Conservation (phyloP, 2,888 invertebrate species). For the Orthonevra nobilis region DNA sequence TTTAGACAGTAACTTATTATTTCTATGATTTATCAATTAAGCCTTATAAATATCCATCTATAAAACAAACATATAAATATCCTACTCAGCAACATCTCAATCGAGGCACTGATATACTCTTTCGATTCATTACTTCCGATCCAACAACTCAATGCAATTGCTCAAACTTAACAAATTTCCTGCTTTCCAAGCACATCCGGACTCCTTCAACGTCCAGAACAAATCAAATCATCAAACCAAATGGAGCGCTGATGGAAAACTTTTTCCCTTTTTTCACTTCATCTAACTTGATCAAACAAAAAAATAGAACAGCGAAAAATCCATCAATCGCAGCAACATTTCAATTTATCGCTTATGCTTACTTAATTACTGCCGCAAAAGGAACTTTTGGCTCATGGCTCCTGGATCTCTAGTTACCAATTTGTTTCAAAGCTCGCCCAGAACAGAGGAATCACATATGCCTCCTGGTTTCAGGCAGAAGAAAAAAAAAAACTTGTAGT, state of each 20-base stretch:
- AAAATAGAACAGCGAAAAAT: not conserved
- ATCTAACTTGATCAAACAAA: conserved; percentile 6
- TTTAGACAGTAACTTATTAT: no score
- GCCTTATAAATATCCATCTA: no score
- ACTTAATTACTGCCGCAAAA: conserved; percentile 54
- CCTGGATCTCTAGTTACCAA: conserved; percentile 33
- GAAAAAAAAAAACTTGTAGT: conserved; percentile 45
- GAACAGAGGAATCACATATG: not conserved
- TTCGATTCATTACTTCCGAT: no score
- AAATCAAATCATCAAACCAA: conserved; percentile 1
- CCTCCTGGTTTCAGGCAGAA: not conserved
- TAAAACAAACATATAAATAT: no score
- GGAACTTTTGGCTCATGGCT: not conserved
- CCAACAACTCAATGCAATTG: no score
- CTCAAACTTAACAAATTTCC: not conserved
- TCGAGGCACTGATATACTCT: no score
- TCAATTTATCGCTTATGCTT: conserved; percentile 56
- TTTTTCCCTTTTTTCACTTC: not conserved
- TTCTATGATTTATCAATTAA: no score
- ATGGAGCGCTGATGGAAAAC: not conserved
- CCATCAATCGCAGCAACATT: conserved; percentile 42
- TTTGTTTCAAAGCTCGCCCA: conserved; percentile 32
- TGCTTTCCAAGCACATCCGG: not conserved
- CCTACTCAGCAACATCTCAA: no score
- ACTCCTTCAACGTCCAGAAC: no score